phyloP scores from a whole-genome alignment of 1,140 invertebrate genomes.

The Lanistes nyassanus region DNA sequence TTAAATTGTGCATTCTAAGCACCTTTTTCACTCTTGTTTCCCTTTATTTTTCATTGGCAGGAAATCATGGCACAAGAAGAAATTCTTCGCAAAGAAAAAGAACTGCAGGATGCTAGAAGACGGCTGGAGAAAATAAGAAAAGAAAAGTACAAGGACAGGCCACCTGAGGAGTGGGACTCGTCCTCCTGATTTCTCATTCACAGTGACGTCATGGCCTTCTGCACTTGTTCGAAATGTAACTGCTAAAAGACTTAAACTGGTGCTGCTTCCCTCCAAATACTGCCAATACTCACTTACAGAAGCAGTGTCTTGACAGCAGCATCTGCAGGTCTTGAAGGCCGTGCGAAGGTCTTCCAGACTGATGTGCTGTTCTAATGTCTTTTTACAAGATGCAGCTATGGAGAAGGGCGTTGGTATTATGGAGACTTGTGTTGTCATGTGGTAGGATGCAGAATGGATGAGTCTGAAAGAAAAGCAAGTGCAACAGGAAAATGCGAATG shows the following conservation, averaged over 20 bases:
- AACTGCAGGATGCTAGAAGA: conserved; percentile 92
- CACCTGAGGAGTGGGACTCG: conserved; percentile 47
- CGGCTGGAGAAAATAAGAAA: conserved; percentile 75
- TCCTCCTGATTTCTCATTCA: conserved; percentile 27
- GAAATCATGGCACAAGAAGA: conserved; percentile 73
- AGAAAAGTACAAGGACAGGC: conserved; percentile 61
- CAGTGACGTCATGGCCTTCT: not conserved
- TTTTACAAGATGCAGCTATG: too few relatives aligned
- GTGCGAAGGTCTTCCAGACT: not conserved
- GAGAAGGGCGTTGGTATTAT: too few relatives aligned
- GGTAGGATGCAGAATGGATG: too few relatives aligned
- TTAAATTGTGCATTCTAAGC: too few relatives aligned
- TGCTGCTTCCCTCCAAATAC: not conserved
- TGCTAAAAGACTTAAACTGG: not conserved
- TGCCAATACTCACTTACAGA: not conserved
- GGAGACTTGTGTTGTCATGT: too few relatives aligned
- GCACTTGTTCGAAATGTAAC: not conserved
- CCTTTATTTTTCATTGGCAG: conserved; percentile 39
- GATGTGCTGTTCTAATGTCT: not conserved
- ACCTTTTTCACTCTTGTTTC: too few relatives aligned
- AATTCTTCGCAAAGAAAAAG: conserved; percentile 91
- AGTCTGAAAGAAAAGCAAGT: too few relatives aligned
- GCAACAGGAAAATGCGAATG: too few relatives aligned
- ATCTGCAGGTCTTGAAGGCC: not conserved
- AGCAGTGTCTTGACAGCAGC: not conserved